Percentiles rank a stretch among this genome's conserved stretches.
phyloP scores from a whole-genome alignment of 2,888 invertebrate species.

The Lysandra bellargus region DNA sequence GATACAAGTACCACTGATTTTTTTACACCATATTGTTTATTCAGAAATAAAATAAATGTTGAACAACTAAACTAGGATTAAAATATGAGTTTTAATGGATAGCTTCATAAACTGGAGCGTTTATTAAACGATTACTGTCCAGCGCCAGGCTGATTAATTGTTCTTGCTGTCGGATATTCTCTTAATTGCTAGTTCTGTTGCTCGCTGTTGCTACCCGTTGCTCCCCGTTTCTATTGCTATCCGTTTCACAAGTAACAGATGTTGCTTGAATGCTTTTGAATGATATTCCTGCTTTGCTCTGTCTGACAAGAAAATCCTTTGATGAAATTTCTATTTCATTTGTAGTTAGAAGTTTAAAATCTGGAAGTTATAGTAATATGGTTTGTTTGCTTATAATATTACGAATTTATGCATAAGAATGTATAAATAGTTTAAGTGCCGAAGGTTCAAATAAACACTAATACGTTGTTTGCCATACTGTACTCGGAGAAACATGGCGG shows the following conservation, averaged over 20 bases:
- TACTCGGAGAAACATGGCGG: too few species aligned
- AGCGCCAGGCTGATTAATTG: background rate
- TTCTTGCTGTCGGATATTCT: slow-evolving; percentile 23
- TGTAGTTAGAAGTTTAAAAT: too few species aligned
- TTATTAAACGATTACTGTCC: slow-evolving; percentile 30
- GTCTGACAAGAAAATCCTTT: background rate
- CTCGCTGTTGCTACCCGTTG: background rate
- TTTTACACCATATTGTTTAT: too few species aligned
- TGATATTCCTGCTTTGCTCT: background rate
- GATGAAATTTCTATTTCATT: too few species aligned
- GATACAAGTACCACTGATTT: too few species aligned
- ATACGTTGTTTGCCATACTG: too few species aligned
- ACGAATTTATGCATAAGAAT: too few species aligned
- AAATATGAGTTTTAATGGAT: background rate
- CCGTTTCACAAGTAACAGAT: slow-evolving; percentile 3
- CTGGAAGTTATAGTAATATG: too few species aligned
- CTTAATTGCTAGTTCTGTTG: slow-evolving; percentile 32
- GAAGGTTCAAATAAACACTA: too few species aligned
- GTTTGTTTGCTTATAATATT: too few species aligned
- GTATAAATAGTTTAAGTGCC: too few species aligned
- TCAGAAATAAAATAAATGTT: too few species aligned
- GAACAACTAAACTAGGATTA: background rate
- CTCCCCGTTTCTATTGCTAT: slow-evolving; percentile 1
- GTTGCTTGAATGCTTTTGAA: slow-evolving; percentile 1
- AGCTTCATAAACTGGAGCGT: slow-evolving; percentile 18